These are phyloP conservation scores for Hypotaenidia philippensis DNA, from an alignment of 2,797 vertebrate species.

Conservation along the genomic window DNA sequence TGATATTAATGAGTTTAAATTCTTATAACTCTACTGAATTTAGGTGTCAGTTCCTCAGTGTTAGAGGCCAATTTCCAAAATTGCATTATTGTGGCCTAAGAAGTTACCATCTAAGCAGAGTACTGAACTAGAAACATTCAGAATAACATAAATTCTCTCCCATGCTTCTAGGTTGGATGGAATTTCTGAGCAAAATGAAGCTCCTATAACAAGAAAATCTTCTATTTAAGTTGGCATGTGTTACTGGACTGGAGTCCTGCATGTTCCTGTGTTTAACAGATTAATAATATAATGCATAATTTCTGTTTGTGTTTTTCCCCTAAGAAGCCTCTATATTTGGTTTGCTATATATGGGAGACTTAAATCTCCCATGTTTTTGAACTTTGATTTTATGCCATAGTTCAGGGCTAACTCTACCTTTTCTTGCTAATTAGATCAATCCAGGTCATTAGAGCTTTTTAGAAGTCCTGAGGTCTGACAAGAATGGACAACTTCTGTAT, in stretches of 20 bases:
- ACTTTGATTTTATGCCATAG: neutral
- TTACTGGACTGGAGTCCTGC: neutral
- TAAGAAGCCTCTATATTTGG: neutral
- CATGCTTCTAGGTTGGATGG: neutral
- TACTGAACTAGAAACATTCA: neutral
- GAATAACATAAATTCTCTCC: constrained; percentile 13
- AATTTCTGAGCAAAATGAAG: neutral
- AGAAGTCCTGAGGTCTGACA: neutral
- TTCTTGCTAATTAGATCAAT: neutral
- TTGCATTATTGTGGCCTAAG: neutral
- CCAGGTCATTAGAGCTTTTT: neutral
- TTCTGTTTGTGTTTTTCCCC: neutral
- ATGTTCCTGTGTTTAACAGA: neutral
- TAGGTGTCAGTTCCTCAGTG: neutral
- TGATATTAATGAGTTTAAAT: neutral
- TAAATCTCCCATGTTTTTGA: neutral
- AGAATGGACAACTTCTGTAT: neutral
- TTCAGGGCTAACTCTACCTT: neutral
- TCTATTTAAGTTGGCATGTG: neutral
- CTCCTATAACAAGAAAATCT: neutral
- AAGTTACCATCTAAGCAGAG: neutral
- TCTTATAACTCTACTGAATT: neutral
- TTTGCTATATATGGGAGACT: neutral
- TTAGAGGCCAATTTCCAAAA: neutral
- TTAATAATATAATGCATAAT: neutral